These are phyloP conservation scores for Styela clava DNA, from an alignment of 23 tunicate species.

Conservation along the genomic window DNA sequence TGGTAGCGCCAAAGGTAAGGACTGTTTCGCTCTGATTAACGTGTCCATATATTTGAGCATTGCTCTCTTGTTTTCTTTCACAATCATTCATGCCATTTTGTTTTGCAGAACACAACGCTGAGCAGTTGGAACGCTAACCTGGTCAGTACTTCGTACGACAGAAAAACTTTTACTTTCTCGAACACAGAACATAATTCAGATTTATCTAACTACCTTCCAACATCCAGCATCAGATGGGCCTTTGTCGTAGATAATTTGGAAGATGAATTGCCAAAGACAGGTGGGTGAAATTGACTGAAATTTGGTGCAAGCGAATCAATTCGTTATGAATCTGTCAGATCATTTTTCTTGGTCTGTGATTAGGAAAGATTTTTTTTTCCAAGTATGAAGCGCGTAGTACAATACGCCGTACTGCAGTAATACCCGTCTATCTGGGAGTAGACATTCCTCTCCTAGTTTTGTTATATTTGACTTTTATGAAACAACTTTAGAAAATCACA, in stretches of 20 bases:
- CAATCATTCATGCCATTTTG: too few species aligned
- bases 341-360: too few species aligned
- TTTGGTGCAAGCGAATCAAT: background rate
- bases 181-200: constrained; percentile 19
- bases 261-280: background rate
- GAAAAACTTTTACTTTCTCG: constrained; percentile 9
- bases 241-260: constrained; percentile 1
- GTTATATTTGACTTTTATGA: too few species aligned
- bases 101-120: constrained; percentile 10
- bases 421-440: too few species aligned
- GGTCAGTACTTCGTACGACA: constrained; percentile 8
- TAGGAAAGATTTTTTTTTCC: background rate
- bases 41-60: too few species aligned
- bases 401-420: too few species aligned
- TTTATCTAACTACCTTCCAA: background rate
- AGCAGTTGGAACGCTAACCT: constrained; percentile 29
- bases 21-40: too few species aligned
- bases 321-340: too few species aligned
- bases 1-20: too few species aligned
- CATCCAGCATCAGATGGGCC: constrained; percentile 3
- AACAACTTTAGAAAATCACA: too few species aligned
- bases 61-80: too few species aligned
- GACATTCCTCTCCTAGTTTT: too few species aligned
- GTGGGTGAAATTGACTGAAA: background rate
- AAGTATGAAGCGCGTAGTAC: background rate